Evolutionary conservation across 2,888 invertebrate genomes (phyloP).

Genomic region (Leptopilina drosophilae): DNA sequence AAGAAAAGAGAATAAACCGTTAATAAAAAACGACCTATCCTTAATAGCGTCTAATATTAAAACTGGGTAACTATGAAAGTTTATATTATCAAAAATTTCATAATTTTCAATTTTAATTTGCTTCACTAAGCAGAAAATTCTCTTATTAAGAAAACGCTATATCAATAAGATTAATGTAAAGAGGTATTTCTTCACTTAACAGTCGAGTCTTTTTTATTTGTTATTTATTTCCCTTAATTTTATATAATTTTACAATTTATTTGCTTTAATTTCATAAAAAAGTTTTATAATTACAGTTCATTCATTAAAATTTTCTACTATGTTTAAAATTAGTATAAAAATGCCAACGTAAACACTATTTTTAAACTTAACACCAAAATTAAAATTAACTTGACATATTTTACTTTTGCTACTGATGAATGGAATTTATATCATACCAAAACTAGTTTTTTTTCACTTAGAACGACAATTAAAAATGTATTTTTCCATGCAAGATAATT

Average conservation of each 20-base stretch:
- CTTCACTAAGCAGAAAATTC: constrained; percentile 18
- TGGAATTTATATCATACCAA: no score
- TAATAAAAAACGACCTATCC: constrained; percentile 24
- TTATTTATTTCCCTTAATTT: background rate
- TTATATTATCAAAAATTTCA: constrained; percentile 9
- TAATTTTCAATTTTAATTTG: constrained; percentile 24
- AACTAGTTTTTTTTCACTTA: no score
- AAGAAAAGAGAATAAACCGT: constrained; percentile 11
- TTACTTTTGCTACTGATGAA: no score
- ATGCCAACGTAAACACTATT: no score
- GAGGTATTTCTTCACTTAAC: background rate
- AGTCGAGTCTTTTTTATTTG: background rate
- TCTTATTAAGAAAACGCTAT: background rate
- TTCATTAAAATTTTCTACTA: no score
- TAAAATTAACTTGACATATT: no score
- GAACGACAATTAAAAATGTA: no score
- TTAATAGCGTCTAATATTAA: constrained; percentile 33
- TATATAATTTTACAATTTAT: background rate
- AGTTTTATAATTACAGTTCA: no score
- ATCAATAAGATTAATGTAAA: background rate
- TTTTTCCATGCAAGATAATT: no score
- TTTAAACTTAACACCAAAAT: no score
- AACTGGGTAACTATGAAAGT: background rate
- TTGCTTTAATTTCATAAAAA: no score
- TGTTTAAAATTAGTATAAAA: no score